Conservation (phyloP, 2,113 vertebrate genomes). For the Eptatretus burgeri region DNA sequence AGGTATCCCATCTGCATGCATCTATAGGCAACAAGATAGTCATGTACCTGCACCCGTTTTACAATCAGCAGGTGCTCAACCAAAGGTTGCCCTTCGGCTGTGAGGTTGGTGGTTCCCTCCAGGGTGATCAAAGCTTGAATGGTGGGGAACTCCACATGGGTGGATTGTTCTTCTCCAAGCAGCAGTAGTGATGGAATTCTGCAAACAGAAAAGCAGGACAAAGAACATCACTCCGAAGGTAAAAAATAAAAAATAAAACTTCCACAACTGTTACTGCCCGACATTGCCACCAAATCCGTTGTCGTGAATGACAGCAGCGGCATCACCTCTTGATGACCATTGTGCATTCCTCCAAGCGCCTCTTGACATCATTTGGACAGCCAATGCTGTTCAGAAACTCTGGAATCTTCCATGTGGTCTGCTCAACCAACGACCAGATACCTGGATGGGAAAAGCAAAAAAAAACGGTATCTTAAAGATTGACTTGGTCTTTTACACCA, state of each 20-base stretch:
- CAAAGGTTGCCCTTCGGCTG: slow-evolving; percentile 52
- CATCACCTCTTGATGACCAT: slow-evolving; percentile 48
- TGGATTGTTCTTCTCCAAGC: slow-evolving; percentile 26
- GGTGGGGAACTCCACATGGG: slow-evolving; percentile 49
- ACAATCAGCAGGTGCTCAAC: slow-evolving; percentile 96
- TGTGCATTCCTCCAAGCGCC: slow-evolving; percentile 40
- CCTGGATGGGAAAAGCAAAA: not conserved
- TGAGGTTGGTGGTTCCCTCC: slow-evolving; percentile 92
- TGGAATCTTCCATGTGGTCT: slow-evolving; percentile 35
- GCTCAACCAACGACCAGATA: slow-evolving; percentile 23
- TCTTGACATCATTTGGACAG: slow-evolving; percentile 25
- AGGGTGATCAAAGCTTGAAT: slow-evolving; percentile 68
- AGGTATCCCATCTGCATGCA: no score
- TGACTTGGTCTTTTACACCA: no score
- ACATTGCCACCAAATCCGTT: no score
- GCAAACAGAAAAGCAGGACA: slow-evolving; percentile 6
- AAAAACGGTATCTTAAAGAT: not conserved
- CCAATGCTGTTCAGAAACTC: slow-evolving; percentile 31
- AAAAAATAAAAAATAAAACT: no score
- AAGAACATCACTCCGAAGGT: no score
- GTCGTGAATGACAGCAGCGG: no score
- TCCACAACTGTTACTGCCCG: no score
- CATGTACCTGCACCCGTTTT: slow-evolving; percentile 80
- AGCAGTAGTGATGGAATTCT: slow-evolving; percentile 65
- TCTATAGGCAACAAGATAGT: no score